phyloP scores from a whole-genome alignment of 2,888 invertebrate genomes.

The Dolichopus griseipennis region DNA sequence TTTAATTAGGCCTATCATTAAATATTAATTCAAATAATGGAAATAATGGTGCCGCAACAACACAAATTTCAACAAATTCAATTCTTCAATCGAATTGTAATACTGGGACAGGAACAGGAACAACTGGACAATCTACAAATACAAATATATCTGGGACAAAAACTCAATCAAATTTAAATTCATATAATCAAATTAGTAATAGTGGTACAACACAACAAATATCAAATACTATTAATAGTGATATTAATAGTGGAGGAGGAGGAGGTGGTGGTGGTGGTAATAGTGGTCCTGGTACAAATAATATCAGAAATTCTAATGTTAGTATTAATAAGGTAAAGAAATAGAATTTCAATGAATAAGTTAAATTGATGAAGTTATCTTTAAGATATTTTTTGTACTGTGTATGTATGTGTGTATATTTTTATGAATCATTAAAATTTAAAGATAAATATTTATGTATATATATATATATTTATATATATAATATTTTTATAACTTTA shows the following conservation, averaged over 20 bases:
- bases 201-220: not conserved
- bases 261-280: not conserved
- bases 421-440: too few species aligned
- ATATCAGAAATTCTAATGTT: slow-evolving; percentile 4
- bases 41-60: not conserved
- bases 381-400: too few species aligned
- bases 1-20: too few species aligned
- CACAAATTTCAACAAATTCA: slow-evolving; percentile 15
- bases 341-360: too few species aligned
- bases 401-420: too few species aligned
- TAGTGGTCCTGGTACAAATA: not conserved
- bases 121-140: slow-evolving; percentile 20
- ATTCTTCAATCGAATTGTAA: slow-evolving; percentile 20
- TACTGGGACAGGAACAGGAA: not conserved
- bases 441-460: too few species aligned
- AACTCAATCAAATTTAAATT: not conserved
- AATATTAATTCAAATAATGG: not conserved
- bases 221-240: not conserved
- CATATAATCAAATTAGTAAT: not conserved
- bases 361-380: too few species aligned
- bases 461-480: too few species aligned
- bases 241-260: not conserved
- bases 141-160: slow-evolving; percentile 16
- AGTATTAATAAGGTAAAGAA: not conserved
- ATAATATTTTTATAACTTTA: too few species aligned